Conservation (phyloP, 2,113 vertebrate genomes). For the Austrofundulus limnaeus region DNA sequence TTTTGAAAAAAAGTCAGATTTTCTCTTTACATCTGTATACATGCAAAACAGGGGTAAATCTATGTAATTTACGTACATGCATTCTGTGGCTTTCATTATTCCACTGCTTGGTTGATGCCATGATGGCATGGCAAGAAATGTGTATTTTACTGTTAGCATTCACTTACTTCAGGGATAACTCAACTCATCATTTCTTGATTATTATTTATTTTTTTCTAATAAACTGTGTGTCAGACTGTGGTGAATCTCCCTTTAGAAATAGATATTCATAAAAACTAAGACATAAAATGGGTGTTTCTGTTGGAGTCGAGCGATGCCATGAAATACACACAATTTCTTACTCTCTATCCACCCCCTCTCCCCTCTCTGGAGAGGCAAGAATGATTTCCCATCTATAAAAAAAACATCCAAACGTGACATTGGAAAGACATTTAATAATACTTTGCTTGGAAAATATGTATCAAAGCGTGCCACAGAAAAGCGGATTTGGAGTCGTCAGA, state of each 20-base stretch:
- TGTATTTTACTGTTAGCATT: constrained; percentile 9
- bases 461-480: constrained; percentile 63
- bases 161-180: constrained; percentile 37
- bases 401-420: constrained; percentile 71
- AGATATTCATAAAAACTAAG: constrained; percentile 34
- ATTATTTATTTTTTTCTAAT: constrained; percentile 21
- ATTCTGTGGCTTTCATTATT: not conserved
- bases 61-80: no score
- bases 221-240: constrained; percentile 42
- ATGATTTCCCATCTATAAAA: constrained; percentile 54
- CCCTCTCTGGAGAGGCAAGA: constrained; percentile 23
- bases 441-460: constrained; percentile 66
- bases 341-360: not conserved
- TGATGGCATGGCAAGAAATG: no score
- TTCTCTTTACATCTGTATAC: no score
- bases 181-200: constrained; percentile 59
- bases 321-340: constrained; percentile 49
- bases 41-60: no score
- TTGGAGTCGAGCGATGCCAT: constrained; percentile 48
- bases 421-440: constrained; percentile 76
- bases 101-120: not conserved
- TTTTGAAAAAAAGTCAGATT: no score
- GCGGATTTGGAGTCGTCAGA: constrained; percentile 67
- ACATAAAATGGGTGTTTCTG: constrained; percentile 55
- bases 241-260: constrained; percentile 34